phyloP scores from a whole-genome alignment of 2,797 vertebrate species.

The Aplochiton taeniatus region DNA sequence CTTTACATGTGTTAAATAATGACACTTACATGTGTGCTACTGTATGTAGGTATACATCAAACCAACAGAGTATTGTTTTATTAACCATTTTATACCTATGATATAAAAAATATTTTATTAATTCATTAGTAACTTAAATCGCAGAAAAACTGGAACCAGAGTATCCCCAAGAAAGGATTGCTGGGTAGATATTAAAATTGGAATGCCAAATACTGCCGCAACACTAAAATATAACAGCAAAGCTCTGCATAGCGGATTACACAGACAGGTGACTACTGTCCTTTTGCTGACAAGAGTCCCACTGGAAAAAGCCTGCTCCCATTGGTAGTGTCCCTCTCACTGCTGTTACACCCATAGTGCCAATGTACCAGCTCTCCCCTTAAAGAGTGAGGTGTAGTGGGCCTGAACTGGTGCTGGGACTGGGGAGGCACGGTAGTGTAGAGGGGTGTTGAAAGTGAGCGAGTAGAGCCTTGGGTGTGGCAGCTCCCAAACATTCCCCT shows the following conservation, averaged over 20 bases:
- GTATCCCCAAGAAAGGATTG: slow-evolving; percentile 42
- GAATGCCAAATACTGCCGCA: slow-evolving; percentile 73
- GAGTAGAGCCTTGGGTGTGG: slow-evolving; percentile 39
- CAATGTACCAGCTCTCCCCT: slow-evolving; percentile 36
- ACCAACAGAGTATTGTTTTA: background rate
- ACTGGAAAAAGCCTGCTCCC: slow-evolving; percentile 50
- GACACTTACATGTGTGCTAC: too few species aligned
- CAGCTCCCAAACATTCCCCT: slow-evolving; percentile 28
- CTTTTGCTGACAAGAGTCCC: slow-evolving; percentile 64
- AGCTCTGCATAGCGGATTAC: slow-evolving; percentile 43
- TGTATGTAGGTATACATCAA: background rate
- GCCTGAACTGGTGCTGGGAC: slow-evolving; percentile 52
- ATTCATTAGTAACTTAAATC: slow-evolving; percentile 40
- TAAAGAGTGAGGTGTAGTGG: slow-evolving; percentile 28
- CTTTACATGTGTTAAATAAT: background rate
- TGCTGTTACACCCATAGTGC: slow-evolving; percentile 47
- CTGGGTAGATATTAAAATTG: slow-evolving; percentile 58
- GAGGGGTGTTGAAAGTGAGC: slow-evolving; percentile 20
- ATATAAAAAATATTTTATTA: slow-evolving; percentile 56
- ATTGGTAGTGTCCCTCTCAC: slow-evolving; percentile 59
- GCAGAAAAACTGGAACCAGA: slow-evolving; percentile 29
- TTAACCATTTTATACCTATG: slow-evolving; percentile 37
- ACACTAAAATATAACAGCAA: slow-evolving; percentile 50
- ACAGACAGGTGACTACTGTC: slow-evolving; percentile 59
- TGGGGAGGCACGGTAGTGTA: slow-evolving; percentile 52